phyloP scores from a whole-genome alignment of 2,113 vertebrate species.

The Lycaon pictus region DNA sequence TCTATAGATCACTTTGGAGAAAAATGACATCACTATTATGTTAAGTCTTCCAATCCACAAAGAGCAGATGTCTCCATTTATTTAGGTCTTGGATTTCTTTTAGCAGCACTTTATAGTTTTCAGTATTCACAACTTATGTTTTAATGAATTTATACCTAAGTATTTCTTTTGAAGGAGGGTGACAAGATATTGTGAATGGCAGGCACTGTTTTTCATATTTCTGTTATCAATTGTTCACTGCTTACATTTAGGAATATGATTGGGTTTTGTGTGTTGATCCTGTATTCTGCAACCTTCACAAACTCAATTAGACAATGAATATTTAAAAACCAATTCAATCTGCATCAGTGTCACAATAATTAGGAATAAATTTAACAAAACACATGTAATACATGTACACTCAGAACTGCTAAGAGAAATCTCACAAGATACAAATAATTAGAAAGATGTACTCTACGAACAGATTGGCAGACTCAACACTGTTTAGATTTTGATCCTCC shows the following conservation, averaged over 20 bases:
- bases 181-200: neutral
- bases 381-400: neutral
- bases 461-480: neutral
- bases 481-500: neutral
- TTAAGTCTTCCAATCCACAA: conserved; percentile 36
- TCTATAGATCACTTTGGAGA: conserved; percentile 2
- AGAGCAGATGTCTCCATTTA: neutral
- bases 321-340: conserved; percentile 22
- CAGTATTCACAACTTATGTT: conserved; percentile 24
- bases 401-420: neutral
- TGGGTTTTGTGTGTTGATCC: conserved; percentile 9
- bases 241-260: neutral
- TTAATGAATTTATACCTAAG: conserved; percentile 38
- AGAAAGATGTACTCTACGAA: neutral
- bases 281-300: conserved; percentile 15
- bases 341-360: neutral
- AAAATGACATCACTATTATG: conserved; percentile 50
- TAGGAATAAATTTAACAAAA: conserved; percentile 37
- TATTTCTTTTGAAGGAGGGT: neutral
- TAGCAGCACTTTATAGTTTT: neutral
- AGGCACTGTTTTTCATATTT: neutral
- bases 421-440: conserved; percentile 18
- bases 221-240: neutral
- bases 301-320: conserved; percentile 51
- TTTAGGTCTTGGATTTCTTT: conserved; percentile 36